Base-by-base conservation (phyloP, 1,140 invertebrate species). In the Drosophila grimshawi region DNA sequence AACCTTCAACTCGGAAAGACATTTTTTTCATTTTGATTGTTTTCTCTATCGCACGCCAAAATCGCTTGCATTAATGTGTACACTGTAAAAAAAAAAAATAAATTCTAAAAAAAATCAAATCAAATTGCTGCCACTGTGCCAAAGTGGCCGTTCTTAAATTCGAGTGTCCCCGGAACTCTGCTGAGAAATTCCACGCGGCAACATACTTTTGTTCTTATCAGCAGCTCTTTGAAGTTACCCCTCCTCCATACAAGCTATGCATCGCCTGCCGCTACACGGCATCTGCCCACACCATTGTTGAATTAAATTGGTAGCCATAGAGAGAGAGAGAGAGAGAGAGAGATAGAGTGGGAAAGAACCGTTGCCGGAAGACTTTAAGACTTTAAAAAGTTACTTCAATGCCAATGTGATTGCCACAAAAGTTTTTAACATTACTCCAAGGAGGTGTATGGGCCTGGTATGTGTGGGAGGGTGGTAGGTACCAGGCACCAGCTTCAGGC, bases 201-300 rank as follows among this genome's bases (percentile, higher is more conserved):
- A 79, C 76, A 83, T 83, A 80, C 83, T 83, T 86, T 86, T 86
- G 80, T 86, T 88, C 83, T 82, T 80, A 86, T 83, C 83, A 83
- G 83, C 46, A 69, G 69, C 77, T 76, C 83, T 88, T 88, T 88
- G 83, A 88, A 80, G 83, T 88, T 69, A 60, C 76, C 67, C n/a
- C 10, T 1, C 7, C 30, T 27, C 46, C 48, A 2, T 27, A n/a
- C 46, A 19, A 19, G 19, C 19, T 1, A 19, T 19, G 19, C 19
- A 19, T 19, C 19, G 19, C 19, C 19, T 19, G 19, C 19, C 19
- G 19, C 19, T 19, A 19, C 19, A 19, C 19, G 19, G 37, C 33
- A 0, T 35, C 51, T 67, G 60, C 67, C 51, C 68, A 51, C 48
- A 66, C 69, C 73, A 83, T 88, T 80, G 89, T 88, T 88, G 85